phyloP scores from a whole-genome alignment of 2,888 invertebrate genomes.

The Drosophila prostipennis region DNA sequence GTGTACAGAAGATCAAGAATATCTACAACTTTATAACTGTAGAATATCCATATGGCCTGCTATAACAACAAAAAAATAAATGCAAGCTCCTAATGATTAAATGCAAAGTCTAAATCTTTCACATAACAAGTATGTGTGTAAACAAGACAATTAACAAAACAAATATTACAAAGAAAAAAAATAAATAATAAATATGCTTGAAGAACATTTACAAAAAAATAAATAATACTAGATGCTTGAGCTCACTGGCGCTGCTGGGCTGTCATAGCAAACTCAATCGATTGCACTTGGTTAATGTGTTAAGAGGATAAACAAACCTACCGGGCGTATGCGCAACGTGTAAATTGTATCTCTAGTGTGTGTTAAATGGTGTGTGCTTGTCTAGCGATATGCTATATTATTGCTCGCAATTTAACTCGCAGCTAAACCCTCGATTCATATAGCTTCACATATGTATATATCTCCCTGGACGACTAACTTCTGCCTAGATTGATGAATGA shows the following conservation, averaged over 20 bases:
- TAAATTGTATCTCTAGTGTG: constrained; percentile 5
- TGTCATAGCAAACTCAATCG: constrained; percentile 26
- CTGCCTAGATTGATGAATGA: constrained; percentile 41
- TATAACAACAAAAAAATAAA: constrained; percentile 23
- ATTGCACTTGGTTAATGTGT: constrained; percentile 48
- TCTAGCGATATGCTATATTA: constrained; percentile 48
- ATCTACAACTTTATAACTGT: background rate
- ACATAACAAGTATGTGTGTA: constrained; percentile 12
- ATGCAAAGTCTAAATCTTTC: constrained; percentile 24
- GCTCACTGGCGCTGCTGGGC: constrained; percentile 16
- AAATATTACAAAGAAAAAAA: constrained; percentile 1
- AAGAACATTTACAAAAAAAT: background rate
- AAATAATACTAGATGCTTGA: constrained; percentile 33
- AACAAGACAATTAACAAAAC: constrained; percentile 31
- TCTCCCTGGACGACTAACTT: constrained; percentile 12
- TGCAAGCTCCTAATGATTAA: constrained; percentile 29
- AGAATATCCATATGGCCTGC: constrained; percentile 7
- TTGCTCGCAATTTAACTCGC: constrained; percentile 54
- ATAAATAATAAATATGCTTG: background rate
- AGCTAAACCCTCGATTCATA: constrained; percentile 22
- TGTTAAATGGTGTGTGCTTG: constrained; percentile 30
- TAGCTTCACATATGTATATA: constrained; percentile 1
- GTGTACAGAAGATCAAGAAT: background rate
- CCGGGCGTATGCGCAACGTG: constrained; percentile 51
- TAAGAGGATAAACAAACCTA: constrained; percentile 37